These are phyloP conservation scores for Lagocephalus sceleratus DNA, from an alignment of 2,797 vertebrate species.

Conservation along the genomic window DNA sequence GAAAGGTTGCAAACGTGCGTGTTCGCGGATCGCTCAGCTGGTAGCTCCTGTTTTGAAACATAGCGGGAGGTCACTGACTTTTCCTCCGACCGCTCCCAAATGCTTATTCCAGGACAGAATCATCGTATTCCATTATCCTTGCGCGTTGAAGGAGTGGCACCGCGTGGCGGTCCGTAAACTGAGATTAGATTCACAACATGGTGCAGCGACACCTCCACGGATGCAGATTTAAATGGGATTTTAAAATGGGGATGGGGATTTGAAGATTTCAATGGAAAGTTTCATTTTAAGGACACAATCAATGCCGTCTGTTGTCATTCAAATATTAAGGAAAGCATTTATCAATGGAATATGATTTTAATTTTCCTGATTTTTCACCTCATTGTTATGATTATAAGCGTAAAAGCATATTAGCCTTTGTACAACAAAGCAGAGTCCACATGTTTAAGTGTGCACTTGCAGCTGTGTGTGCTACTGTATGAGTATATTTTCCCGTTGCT, in stretches of 20 bases:
- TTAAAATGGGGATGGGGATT: too few relatives aligned
- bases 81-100: conserved; percentile 26
- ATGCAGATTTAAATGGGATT: conserved; percentile 34
- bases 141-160: conserved; percentile 41
- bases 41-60: conserved; percentile 37
- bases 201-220: conserved; percentile 36
- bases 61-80: conserved; percentile 41
- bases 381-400: too few relatives aligned
- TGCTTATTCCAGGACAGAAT: conserved; percentile 44
- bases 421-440: conserved; percentile 18
- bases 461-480: conserved; percentile 32
- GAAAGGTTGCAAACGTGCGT: conserved; percentile 22
- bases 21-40: conserved; percentile 29
- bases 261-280: too few relatives aligned
- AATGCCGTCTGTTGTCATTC: too few relatives aligned
- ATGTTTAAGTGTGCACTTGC: conserved; percentile 35
- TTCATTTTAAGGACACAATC: conserved; percentile 8
- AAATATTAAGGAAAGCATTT: too few relatives aligned
- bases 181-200: conserved; percentile 63
- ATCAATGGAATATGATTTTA: too few relatives aligned
- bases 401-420: too few relatives aligned
- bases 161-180: conserved; percentile 54
- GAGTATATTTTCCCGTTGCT: conserved; percentile 47
- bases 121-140: conserved; percentile 67
- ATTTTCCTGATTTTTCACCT: too few relatives aligned